These are phyloP conservation scores for Drosophila rufa DNA, from an alignment of 1,140 invertebrate genomes.

Conservation along the genomic window DNA sequence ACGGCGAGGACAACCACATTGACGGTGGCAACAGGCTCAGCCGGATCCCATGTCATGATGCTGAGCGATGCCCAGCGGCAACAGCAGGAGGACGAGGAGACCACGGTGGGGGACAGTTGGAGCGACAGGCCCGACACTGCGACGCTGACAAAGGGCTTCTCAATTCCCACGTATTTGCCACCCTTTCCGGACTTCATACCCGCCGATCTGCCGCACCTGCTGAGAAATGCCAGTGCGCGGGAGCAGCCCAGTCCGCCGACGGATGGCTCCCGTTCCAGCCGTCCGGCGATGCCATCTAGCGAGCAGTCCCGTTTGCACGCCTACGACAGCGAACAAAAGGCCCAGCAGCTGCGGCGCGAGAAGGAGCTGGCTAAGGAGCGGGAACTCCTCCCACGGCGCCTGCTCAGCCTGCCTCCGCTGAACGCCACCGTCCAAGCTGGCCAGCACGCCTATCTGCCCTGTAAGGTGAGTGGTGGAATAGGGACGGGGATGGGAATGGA, in stretches of 20 bases:
- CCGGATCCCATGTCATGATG: conserved; percentile 20
- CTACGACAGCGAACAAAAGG: conserved; percentile 75
- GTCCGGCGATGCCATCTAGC: conserved; percentile 3
- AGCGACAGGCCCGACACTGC: conserved; percentile 70
- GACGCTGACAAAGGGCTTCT: conserved; percentile 74
- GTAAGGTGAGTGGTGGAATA: conserved; percentile 87
- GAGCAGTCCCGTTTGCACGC: conserved; percentile 58
- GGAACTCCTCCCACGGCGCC: conserved; percentile 52
- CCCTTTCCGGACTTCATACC: conserved; percentile 74
- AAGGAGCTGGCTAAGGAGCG: conserved; percentile 71
- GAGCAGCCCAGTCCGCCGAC: background rate
- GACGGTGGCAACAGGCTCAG: conserved; percentile 1
- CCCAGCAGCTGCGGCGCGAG: conserved; percentile 58
- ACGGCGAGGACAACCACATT: conserved; percentile 26
- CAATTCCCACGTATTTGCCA: conserved; percentile 76
- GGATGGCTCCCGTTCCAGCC: conserved; percentile 9
- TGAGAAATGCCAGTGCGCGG: conserved; percentile 26
- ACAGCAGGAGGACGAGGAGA: conserved; percentile 37
- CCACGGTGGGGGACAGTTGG: conserved; percentile 55
- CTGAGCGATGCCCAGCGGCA: conserved; percentile 16
- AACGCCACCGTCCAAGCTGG: conserved; percentile 94
- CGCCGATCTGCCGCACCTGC: conserved; percentile 63
- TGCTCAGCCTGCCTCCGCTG: conserved; percentile 60
- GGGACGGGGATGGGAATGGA: too few relatives aligned
- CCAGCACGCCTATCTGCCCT: conserved; percentile 93